Percentiles rank a stretch among this genome's conserved stretches.
Evolutionary conservation across 2,888 invertebrate species (phyloP).

Genomic region (Xanthia togata): DNA sequence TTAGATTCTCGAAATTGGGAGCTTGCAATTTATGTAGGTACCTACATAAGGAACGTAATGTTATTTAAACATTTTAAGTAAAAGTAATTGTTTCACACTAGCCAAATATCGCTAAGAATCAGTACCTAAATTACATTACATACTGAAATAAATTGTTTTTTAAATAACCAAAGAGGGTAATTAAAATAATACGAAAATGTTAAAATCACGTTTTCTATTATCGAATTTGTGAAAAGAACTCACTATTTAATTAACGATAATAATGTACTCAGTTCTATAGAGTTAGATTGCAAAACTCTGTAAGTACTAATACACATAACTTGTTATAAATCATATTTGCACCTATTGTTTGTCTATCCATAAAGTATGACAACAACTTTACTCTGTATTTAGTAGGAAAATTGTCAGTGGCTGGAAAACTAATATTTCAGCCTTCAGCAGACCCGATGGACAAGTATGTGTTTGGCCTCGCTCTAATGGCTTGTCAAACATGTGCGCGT

Average conservation of each 20-base stretch:
- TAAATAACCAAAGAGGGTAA: not conserved
- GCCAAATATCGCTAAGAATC: not conserved
- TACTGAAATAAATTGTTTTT: not conserved
- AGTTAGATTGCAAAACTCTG: slow-evolving; percentile 16
- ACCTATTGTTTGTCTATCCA: slow-evolving; percentile 34
- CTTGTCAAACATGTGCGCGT: slow-evolving; percentile 80
- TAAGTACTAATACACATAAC: slow-evolving; percentile 9
- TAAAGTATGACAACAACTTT: slow-evolving; percentile 46
- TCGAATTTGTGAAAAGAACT: not conserved
- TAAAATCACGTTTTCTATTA: not conserved
- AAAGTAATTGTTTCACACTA: not conserved
- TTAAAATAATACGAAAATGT: not conserved
- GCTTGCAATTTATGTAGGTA: not conserved
- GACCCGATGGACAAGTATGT: slow-evolving; percentile 54
- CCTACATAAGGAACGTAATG: not conserved
- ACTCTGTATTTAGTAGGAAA: slow-evolving; percentile 50
- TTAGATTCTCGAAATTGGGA: not conserved
- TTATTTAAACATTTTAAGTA: not conserved
- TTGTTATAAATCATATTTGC: slow-evolving; percentile 39
- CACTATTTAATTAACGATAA: slow-evolving; percentile 14
- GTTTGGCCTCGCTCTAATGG: slow-evolving; percentile 83
- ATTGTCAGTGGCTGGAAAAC: slow-evolving; percentile 53
- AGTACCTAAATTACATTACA: not conserved
- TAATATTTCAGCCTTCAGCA: slow-evolving; percentile 61
- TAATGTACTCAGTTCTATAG: not conserved